phyloP scores from a whole-genome alignment of 2,113 vertebrate species.

The Pangasianodon hypophthalmus region DNA sequence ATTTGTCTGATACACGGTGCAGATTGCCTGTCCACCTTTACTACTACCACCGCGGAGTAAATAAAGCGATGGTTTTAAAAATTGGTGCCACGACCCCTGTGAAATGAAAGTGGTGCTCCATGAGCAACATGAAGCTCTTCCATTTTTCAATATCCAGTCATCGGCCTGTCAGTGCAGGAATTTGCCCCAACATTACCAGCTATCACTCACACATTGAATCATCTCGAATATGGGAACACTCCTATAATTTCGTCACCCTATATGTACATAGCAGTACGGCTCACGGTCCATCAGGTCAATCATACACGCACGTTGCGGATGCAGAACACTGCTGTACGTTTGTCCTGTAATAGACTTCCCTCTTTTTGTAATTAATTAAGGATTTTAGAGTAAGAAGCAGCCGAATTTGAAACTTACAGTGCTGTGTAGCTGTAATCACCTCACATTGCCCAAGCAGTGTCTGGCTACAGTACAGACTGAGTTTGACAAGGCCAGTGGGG shows the following conservation, averaged over 20 bases:
- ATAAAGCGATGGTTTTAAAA: constrained; percentile 55
- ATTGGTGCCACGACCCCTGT: constrained; percentile 54
- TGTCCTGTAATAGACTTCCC: not conserved
- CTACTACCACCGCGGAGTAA: constrained; percentile 45
- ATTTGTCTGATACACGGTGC: constrained; percentile 54
- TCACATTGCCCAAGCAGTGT: not conserved
- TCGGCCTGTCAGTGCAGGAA: constrained; percentile 41
- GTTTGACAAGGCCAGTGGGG: constrained; percentile 25
- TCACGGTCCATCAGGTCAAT: not conserved
- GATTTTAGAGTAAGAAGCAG: not conserved
- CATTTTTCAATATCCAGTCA: constrained; percentile 51
- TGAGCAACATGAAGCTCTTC: constrained; percentile 43
- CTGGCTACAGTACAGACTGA: constrained; percentile 5
- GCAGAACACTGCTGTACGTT: not conserved
- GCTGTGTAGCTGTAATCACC: not conserved
- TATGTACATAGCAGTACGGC: not conserved
- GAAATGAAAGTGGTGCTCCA: constrained; percentile 51
- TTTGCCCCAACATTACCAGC: constrained; percentile 34
- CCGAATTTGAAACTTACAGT: not conserved
- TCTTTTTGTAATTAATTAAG: not conserved
- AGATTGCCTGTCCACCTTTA: constrained; percentile 51
- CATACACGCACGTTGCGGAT: too few species aligned
- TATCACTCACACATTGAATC: constrained; percentile 27
- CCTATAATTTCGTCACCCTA: not conserved
- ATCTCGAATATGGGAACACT: not conserved